Evolutionary conservation across 1,140 invertebrate genomes (phyloP), one percentile per base, ranked within the genome.

Genomic region (Microplitis mediator): DNA sequence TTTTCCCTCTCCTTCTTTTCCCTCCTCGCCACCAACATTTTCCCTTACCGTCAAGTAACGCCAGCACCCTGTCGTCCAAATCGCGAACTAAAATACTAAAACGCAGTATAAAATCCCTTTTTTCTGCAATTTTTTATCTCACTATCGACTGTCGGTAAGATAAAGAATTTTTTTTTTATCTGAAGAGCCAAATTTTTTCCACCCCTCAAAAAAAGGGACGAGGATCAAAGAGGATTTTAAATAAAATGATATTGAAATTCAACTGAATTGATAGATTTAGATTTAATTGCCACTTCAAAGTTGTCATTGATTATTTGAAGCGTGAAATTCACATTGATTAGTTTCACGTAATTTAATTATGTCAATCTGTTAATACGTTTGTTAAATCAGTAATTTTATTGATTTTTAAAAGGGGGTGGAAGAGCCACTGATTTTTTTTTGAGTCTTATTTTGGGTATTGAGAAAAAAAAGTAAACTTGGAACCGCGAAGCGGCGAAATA

Each of bases 351-450:
- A 45, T 45, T 45, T 45, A 11, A 45, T 45, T 45, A 45, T 45
- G 39, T 45, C 39, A 84, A 84, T 82, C 79, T 75, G 77, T 2
- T 45, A 45, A 45, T 45, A 45, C 39, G 8, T 11, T 45, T 45
- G 39, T 45, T 6, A 45, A 6, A 11, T 45, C 39, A 45, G 6
- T 45, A 45, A 6, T 45, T 45, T 45, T 45, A 45, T 45, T 45
- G 39, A 45, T 45, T 45, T 51, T 51, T 1, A n/a, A 51, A 51
- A 1, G 80, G 79, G 81, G 80, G 85, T 84, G 84, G 85, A 23
- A 23, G 23, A 2, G 23, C 2, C 1, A 23, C 23, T 1, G 23
- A 23, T 23, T 23, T 23, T 23, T 23, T 23, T 23, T 23, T 2
- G 2, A 23, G 23, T 23, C 23, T n/a, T n/a, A n/a, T n/a, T n/a